These are phyloP conservation scores for Canis aureus DNA, from an alignment of 2,113 vertebrate species.

Conservation along the genomic window DNA sequence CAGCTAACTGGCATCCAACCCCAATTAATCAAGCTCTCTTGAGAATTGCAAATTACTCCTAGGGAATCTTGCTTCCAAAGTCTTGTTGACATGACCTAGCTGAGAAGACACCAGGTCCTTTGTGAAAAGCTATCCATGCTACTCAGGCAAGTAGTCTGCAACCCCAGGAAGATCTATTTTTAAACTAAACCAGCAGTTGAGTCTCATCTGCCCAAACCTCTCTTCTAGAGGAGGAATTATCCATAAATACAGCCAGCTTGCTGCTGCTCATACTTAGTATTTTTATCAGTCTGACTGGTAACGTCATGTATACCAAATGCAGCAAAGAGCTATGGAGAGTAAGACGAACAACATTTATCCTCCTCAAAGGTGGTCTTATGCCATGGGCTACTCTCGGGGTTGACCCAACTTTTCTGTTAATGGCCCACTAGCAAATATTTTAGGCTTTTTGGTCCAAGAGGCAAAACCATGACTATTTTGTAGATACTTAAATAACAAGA, in stretches of 20 bases:
- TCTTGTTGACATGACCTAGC: neutral
- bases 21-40: neutral
- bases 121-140: neutral
- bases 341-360: neutral
- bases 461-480: neutral
- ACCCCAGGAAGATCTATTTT: conserved; percentile 1
- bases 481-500: neutral
- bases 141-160: neutral
- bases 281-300: neutral
- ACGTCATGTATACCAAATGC: neutral
- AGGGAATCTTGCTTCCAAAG: neutral
- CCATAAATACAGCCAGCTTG: neutral
- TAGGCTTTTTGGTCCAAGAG: neutral
- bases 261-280: neutral
- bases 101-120: neutral
- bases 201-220: neutral
- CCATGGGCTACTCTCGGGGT: neutral
- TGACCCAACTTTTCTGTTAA: neutral
- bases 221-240: neutral
- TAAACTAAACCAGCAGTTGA: neutral
- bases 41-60: neutral
- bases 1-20: neutral
- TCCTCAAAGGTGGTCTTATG: neutral
- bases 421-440: neutral
- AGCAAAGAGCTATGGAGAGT: neutral